phyloP scores from a whole-genome alignment of 2,797 vertebrate genomes.

The Chiloscyllium punctatum region DNA sequence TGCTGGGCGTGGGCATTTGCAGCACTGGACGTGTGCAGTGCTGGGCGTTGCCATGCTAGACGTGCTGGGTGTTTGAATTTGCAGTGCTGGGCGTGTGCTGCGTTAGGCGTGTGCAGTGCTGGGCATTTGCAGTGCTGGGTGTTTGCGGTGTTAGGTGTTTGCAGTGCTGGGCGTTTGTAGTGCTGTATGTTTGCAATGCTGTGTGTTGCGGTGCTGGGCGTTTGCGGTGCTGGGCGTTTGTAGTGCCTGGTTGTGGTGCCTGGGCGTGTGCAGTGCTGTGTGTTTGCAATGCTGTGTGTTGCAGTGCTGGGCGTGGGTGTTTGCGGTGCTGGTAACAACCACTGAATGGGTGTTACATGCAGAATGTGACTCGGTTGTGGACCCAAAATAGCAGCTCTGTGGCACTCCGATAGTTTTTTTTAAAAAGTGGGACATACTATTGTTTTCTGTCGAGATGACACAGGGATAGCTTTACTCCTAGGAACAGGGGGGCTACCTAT shows the following conservation, averaged over 20 bases:
- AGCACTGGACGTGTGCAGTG: too few relatives aligned
- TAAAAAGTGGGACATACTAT: neutral
- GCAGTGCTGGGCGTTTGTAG: too few relatives aligned
- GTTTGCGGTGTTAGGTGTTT: too few relatives aligned
- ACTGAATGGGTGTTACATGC: neutral
- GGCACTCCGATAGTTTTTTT: neutral
- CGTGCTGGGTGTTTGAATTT: too few relatives aligned
- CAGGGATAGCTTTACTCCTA: neutral
- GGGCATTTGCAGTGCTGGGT: too few relatives aligned
- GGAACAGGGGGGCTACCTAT: neutral
- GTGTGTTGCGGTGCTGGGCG: too few relatives aligned
- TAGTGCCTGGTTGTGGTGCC: too few relatives aligned
- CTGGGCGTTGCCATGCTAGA: neutral
- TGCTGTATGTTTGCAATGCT: too few relatives aligned
- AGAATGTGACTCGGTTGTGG: neutral
- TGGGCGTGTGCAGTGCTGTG: too few relatives aligned
- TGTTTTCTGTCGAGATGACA: neutral
- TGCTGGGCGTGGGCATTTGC: neutral
- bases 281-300: neutral
- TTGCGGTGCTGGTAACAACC: neutral
- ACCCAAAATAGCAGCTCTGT: slow-evolving; percentile 9
- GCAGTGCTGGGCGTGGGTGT: neutral
- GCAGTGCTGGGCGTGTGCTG: too few relatives aligned
- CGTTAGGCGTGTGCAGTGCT: too few relatives aligned
- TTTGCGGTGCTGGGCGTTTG: too few relatives aligned